Evolutionary conservation across 2,113 vertebrate species (phyloP).

Genomic region (Oceanodroma tethys): DNA sequence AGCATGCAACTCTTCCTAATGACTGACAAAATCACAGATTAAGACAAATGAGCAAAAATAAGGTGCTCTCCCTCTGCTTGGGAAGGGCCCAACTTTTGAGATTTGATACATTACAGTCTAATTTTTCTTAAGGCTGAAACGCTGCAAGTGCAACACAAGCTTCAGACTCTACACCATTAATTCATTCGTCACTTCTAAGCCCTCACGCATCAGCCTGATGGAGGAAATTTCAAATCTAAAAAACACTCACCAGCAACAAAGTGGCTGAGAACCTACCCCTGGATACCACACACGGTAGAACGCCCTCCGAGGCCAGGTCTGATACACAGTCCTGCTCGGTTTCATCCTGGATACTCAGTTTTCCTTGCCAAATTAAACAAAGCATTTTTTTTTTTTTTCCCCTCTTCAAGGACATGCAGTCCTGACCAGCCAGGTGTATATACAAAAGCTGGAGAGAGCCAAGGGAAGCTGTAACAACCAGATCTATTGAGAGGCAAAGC

Average conservation of each 20-base stretch:
- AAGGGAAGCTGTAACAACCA: neutral
- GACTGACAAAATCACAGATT: neutral
- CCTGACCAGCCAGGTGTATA: neutral
- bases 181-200: neutral
- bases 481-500: neutral
- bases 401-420: neutral
- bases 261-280: neutral
- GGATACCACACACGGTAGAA: neutral
- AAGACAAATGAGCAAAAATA: neutral
- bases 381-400: neutral
- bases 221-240: neutral
- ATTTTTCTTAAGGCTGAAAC: neutral
- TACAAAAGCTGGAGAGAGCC: neutral
- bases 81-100: neutral
- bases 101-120: neutral
- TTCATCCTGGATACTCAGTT: neutral
- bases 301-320: neutral
- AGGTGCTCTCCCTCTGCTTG: neutral
- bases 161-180: neutral
- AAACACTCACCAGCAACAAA: neutral
- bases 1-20: neutral
- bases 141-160: neutral
- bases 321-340: neutral
- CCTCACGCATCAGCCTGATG: rapidly evolving
- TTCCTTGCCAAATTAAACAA: constrained; percentile 29